Conservation (phyloP, 1,140 invertebrate genomes). For the Meteorus sp. region DNA sequence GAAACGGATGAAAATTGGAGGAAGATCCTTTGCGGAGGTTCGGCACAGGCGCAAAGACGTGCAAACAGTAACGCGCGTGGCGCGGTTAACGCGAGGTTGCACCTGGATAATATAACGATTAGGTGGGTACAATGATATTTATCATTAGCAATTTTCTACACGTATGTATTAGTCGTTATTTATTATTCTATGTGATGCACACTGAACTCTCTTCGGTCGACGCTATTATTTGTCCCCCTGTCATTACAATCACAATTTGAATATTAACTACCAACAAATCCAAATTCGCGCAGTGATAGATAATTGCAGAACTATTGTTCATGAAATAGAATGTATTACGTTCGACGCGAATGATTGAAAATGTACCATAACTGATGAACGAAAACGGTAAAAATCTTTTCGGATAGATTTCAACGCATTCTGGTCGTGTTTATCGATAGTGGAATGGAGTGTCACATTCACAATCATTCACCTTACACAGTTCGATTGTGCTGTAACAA, state of each 20-base stretch:
- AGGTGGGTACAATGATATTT: slow-evolving; percentile 16
- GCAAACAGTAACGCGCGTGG: neutral
- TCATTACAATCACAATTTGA: neutral
- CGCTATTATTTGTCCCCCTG: neutral
- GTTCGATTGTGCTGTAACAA: too few relatives aligned
- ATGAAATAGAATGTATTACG: too few relatives aligned
- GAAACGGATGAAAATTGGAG: slow-evolving; percentile 6
- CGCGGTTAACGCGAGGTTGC: neutral
- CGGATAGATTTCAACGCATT: too few relatives aligned
- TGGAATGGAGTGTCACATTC: too few relatives aligned
- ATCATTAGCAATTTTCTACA: slow-evolving; percentile 3
- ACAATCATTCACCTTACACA: too few relatives aligned
- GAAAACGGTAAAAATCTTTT: too few relatives aligned
- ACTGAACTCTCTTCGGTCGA: neutral
- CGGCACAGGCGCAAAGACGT: neutral
- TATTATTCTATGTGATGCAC: neutral
- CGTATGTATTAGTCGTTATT: slow-evolving; percentile 3
- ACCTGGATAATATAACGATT: slow-evolving; percentile 14
- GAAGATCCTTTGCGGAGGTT: slow-evolving; percentile 2
- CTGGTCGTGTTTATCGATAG: too few relatives aligned
- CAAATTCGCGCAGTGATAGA: too few relatives aligned
- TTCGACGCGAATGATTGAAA: too few relatives aligned
- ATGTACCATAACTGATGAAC: too few relatives aligned
- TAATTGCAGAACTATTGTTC: too few relatives aligned
- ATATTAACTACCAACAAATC: neutral